These are phyloP conservation scores for Seriola aureovittata DNA, from an alignment of 2,113 vertebrate species.

Conservation along the genomic window DNA sequence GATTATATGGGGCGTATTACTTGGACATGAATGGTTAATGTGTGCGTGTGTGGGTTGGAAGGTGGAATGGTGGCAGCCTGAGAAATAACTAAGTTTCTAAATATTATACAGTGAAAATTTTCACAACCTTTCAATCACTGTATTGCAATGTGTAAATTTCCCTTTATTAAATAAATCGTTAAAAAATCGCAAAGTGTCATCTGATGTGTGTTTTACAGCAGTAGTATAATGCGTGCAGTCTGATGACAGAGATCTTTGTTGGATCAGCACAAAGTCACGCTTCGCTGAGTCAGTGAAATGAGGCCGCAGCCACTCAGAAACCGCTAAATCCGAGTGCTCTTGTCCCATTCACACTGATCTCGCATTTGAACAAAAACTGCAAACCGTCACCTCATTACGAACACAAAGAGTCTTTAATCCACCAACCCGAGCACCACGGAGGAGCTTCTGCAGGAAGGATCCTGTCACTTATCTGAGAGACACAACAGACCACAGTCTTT, in stretches of 20 bases:
- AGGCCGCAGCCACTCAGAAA: conserved; percentile 57
- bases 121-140: conserved; percentile 33
- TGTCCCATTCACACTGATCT: conserved; percentile 1
- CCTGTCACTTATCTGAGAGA: neutral
- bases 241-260: conserved; percentile 50
- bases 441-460: conserved; percentile 21
- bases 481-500: neutral
- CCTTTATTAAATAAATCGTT: conserved; percentile 56
- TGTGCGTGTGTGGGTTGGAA: neutral
- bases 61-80: neutral
- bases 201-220: conserved; percentile 32
- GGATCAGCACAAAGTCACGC: conserved; percentile 64
- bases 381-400: conserved; percentile 44
- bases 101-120: conserved; percentile 7
- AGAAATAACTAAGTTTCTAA: conserved; percentile 6
- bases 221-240: conserved; percentile 16
- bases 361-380: conserved; percentile 28
- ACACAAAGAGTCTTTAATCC: conserved; percentile 56
- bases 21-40: neutral
- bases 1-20: neutral
- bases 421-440: neutral
- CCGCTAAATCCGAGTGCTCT: conserved; percentile 16
- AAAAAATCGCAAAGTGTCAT: neutral
- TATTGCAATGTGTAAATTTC: conserved; percentile 6
- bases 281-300: conserved; percentile 68